phyloP scores from a whole-genome alignment of 2,888 invertebrate genomes.

The Euplexia lucipara region DNA sequence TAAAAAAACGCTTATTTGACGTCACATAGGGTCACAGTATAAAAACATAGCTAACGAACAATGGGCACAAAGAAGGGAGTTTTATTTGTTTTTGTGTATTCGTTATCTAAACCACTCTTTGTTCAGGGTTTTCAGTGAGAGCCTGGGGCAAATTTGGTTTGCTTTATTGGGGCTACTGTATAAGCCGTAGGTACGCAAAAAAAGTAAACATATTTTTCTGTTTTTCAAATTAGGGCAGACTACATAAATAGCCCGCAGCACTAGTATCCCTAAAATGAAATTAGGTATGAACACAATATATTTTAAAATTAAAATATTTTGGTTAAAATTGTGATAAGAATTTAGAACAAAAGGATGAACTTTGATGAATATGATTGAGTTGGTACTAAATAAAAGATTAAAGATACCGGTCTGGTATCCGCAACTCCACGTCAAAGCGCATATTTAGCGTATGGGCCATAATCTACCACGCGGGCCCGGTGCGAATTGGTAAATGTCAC shows the following conservation, averaged over 20 bases:
- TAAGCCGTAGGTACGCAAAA: slow-evolving; percentile 58
- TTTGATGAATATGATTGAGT: too few species aligned
- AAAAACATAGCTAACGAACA: slow-evolving; percentile 64
- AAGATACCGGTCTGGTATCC: too few species aligned
- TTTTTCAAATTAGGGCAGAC: slow-evolving; percentile 29
- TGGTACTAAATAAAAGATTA: too few species aligned
- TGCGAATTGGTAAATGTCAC: too few species aligned
- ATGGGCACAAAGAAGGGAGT: slow-evolving; percentile 66
- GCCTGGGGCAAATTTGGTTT: slow-evolving; percentile 72
- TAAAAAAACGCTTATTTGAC: slow-evolving; percentile 32
- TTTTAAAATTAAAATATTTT: neutral
- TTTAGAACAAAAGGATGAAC: too few species aligned
- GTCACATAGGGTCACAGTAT: slow-evolving; percentile 53
- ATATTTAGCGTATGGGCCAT: too few species aligned
- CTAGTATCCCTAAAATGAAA: neutral
- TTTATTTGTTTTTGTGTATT: slow-evolving; percentile 75
- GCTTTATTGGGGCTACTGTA: slow-evolving; percentile 66
- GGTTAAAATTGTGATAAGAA: too few species aligned
- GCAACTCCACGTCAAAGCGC: too few species aligned
- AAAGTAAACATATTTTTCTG: slow-evolving; percentile 38
- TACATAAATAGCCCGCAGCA: slow-evolving; percentile 9
- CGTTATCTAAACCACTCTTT: slow-evolving; percentile 75
- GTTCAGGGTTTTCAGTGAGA: slow-evolving; percentile 67
- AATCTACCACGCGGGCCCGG: too few species aligned
- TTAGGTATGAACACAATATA: neutral